Evolutionary conservation across 2,113 vertebrate species (phyloP), one percentile per base, ranked within the genome.

Genomic region (Gadus macrocephalus): DNA sequence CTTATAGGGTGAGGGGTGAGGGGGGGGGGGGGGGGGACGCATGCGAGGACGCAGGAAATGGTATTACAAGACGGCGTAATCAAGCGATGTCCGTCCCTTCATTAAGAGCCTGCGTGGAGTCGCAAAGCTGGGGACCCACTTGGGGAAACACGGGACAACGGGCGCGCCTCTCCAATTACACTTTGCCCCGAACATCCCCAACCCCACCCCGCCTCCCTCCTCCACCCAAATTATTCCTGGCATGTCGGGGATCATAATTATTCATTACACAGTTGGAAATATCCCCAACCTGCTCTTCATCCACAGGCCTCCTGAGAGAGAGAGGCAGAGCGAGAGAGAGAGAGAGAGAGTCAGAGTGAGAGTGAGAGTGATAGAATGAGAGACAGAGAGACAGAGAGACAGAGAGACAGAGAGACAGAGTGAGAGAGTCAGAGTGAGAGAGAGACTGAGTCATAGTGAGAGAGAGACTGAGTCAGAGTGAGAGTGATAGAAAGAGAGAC

Each of bases 201-300:
- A 7, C 42, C 7, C 12, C 42, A 0, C 42, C 42, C 42, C 42
- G 12, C 11, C 2, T 49, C 42, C 42, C 42, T 91, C 89, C 91
- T 90, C 91, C 88, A 88, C 84, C 88, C 83, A 87, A 92, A 92
- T 90, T 88, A 85, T 92, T 91, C 89, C 86, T 92, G 92, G 92
- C 92, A 91, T 90, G 89, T 89, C 78, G 84, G 84, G 83, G 85
- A 81, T 87, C 86, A 89, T 93, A 92, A 90, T 93, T 91, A 92
- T 88, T 81, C 86, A 86, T 83, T 79, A 82, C 90, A 91, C 90
- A 91, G 87, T 90, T 88, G 74, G 82, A 86, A 88, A 86, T 87
- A 87, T 88, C 84, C 88, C 87, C 89, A 88, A 91, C 90, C 81
- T 81, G 74, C 81, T 88, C 78, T 88, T 84, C 87, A 89, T 88